phyloP scores from a whole-genome alignment of 2,113 vertebrate species.

The Mungos mungo region DNA sequence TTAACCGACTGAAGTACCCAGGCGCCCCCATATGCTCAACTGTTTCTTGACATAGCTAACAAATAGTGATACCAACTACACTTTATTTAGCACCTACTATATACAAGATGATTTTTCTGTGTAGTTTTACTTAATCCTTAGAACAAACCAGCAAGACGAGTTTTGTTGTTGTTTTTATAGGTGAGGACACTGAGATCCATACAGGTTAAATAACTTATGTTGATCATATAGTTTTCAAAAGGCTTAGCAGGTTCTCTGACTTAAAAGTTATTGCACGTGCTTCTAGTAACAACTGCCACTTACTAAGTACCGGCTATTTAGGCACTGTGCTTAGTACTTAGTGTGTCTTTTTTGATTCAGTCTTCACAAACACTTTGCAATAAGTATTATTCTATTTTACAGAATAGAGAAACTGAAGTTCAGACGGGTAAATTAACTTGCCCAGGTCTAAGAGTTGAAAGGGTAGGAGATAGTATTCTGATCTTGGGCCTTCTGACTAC shows the following conservation, averaged over 20 bases:
- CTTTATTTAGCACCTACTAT: neutral
- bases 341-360: neutral
- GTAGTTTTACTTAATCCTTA: neutral
- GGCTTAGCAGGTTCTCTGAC: neutral
- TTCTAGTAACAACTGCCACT: neutral
- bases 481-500: neutral
- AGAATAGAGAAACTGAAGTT: slow-evolving; percentile 27
- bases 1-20: no score
- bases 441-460: neutral
- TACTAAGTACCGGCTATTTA: neutral
- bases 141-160: neutral
- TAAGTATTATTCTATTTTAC: slow-evolving; percentile 4
- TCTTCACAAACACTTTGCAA: neutral
- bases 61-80: neutral
- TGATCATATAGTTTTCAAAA: neutral
- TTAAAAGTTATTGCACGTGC: neutral
- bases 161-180: neutral
- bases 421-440: neutral
- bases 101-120: neutral
- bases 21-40: neutral
- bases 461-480: neutral
- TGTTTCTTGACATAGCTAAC: neutral
- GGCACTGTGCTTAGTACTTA: neutral
- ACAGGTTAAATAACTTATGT: neutral
- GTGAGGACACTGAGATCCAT: neutral